Evolutionary conservation across 2,888 invertebrate genomes (phyloP), one percentile per base, ranked within the genome.

Genomic region (Andrena bicolor): DNA sequence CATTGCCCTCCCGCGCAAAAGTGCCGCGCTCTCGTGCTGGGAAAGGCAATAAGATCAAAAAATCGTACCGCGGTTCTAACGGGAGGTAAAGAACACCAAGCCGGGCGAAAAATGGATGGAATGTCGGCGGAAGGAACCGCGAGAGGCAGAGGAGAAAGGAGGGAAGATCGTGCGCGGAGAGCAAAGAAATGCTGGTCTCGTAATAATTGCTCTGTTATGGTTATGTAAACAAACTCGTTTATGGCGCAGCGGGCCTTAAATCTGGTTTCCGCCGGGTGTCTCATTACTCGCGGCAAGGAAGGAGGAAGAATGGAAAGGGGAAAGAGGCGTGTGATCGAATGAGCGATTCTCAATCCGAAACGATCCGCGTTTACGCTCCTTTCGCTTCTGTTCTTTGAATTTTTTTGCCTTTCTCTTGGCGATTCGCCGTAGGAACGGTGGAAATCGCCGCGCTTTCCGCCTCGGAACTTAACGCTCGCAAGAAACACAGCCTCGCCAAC

Each of bases 161-260:
- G 20, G 30, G 23, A 53, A 8, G 41, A 35, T 35, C 41, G 20
- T n/a, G 10, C 10, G 8, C n/a, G 2, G 7, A 3, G 7, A 1
- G 23, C 49, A n/a, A 53, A 71, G 63, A 68, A 80, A 75, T 35
- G 28, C 49, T 8, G 49, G 30, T 75, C 23, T 51, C 20, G 78
- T 70, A 72, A 88, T 88, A 88, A 86, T 84, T 79, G 73, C 48
- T 74, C 77, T 76, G 75, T 80, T 72, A 81, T 30, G 51, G 85
- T 87, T 87, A 87, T 77, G 76, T 84, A 88, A 88, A 87, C 73
- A 77, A 58, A 80, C 82, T 41, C 58, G 82, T 88, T 86, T 81
- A 76, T 56, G 75, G 56, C 13, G n/a, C n/a, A 7, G 13, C 68
- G 32, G 65, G 7, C 51, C 41, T 76, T 76, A 66, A 72, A 72